Percentiles rank a stretch among this genome's conserved stretches.
These are phyloP conservation scores for Bursaphelenchus mucronatus DNA, from an alignment of 1,140 invertebrate species.

Conservation along the genomic window DNA sequence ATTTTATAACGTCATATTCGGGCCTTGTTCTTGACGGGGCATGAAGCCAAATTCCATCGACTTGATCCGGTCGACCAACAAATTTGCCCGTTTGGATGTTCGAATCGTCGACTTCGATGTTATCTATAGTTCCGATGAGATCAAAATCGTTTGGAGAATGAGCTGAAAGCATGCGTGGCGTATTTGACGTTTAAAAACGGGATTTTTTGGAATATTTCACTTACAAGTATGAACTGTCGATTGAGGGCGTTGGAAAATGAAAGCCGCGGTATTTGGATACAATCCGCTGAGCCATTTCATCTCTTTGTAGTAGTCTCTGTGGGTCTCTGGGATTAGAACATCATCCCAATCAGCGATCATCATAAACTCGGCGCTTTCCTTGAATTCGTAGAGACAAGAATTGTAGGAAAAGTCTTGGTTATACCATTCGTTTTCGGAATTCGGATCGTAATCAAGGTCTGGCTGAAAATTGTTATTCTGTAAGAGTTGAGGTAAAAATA, in stretches of 20 bases:
- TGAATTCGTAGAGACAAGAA: constrained; percentile 25
- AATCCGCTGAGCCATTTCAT: constrained; percentile 26
- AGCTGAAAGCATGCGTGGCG: background rate
- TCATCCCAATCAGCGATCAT: constrained; percentile 28
- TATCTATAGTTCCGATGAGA: constrained; percentile 8
- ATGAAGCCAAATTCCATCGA: constrained; percentile 25
- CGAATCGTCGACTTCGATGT: constrained; percentile 6
- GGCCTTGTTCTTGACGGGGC: constrained; percentile 18
- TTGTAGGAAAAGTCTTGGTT: constrained; percentile 33
- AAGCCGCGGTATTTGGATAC: constrained; percentile 19
- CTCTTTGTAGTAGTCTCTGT: constrained; percentile 20
- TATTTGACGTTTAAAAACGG: background rate
- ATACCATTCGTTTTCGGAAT: constrained; percentile 33
- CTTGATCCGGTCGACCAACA: constrained; percentile 22
- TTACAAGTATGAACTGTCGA: constrained; percentile 19
- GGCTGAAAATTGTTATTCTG: constrained; percentile 19
- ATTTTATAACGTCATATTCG: constrained; percentile 22
- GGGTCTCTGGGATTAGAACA: constrained; percentile 13
- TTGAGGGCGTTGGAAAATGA: constrained; percentile 28
- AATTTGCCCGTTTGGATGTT: constrained; percentile 18
- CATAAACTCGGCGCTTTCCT: constrained; percentile 24
- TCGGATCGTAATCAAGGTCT: constrained; percentile 36
- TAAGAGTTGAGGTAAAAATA: constrained; percentile 6
- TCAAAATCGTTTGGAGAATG: constrained; percentile 17
- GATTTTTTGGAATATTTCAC: background rate